phyloP scores from a whole-genome alignment of 2,113 vertebrate species.

The Baryphthengus martii region DNA sequence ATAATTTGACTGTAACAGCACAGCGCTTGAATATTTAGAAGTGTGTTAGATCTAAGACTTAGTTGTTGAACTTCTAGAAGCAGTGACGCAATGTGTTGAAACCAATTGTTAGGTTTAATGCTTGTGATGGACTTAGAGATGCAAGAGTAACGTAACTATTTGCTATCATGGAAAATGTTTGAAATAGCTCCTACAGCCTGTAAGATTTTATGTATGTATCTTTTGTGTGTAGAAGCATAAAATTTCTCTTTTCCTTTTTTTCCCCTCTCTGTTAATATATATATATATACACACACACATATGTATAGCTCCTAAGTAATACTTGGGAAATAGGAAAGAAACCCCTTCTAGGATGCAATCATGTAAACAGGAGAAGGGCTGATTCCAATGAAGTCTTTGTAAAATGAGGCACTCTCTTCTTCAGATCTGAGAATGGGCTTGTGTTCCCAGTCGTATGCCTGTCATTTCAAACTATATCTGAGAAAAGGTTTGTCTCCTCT shows the following conservation, averaged over 20 bases:
- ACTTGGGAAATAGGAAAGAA: neutral
- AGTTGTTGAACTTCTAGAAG: neutral
- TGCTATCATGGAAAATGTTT: neutral
- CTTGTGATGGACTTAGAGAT: neutral
- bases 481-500: neutral
- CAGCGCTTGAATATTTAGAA: neutral
- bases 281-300: neutral
- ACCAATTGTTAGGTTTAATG: neutral
- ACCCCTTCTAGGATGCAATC: neutral
- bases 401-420: neutral
- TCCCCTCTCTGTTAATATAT: neutral
- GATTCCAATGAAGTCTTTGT: neutral
- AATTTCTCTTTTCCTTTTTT: neutral
- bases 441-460: neutral
- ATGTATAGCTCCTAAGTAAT: neutral
- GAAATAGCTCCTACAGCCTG: neutral
- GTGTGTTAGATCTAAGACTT: neutral
- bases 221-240: neutral
- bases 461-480: neutral
- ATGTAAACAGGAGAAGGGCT: neutral
- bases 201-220: neutral
- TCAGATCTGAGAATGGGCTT: neutral
- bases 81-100: neutral
- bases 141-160: neutral
- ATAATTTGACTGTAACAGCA: neutral